phyloP scores from a whole-genome alignment of 2,797 vertebrate species.

The Acanthurus lineatus region DNA sequence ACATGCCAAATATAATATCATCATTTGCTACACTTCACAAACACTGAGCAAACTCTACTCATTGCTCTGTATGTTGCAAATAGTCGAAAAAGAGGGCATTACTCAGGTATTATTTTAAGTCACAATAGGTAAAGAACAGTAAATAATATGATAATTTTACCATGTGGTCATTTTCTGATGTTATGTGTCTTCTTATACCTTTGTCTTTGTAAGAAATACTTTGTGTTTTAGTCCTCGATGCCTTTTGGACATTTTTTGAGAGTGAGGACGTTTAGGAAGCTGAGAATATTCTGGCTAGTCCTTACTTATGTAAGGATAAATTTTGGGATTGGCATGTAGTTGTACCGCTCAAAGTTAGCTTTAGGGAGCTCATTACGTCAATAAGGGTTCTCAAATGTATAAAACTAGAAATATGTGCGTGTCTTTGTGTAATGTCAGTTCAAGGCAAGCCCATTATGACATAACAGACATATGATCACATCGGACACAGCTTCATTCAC shows the following conservation, averaged over 20 bases:
- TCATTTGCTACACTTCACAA: too few relatives aligned
- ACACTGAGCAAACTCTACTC: too few relatives aligned
- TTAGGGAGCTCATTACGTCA: background rate
- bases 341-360: background rate
- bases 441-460: slow-evolving; percentile 1
- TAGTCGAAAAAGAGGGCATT: too few relatives aligned
- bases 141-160: too few relatives aligned
- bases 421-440: slow-evolving; percentile 1
- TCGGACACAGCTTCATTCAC: background rate
- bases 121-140: too few relatives aligned
- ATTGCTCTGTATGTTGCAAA: too few relatives aligned
- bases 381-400: background rate
- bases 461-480: slow-evolving; percentile 18
- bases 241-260: background rate
- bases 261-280: background rate
- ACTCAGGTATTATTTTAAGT: too few relatives aligned
- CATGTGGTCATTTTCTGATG: too few relatives aligned
- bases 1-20: too few relatives aligned
- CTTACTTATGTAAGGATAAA: background rate
- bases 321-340: background rate
- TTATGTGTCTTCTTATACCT: background rate
- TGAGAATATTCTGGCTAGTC: background rate
- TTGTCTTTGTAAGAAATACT: background rate
- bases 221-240: too few relatives aligned
- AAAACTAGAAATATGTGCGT: background rate